Evolutionary conservation across 2,888 invertebrate species (phyloP).

Genomic region (Petrophora chlorosata): DNA sequence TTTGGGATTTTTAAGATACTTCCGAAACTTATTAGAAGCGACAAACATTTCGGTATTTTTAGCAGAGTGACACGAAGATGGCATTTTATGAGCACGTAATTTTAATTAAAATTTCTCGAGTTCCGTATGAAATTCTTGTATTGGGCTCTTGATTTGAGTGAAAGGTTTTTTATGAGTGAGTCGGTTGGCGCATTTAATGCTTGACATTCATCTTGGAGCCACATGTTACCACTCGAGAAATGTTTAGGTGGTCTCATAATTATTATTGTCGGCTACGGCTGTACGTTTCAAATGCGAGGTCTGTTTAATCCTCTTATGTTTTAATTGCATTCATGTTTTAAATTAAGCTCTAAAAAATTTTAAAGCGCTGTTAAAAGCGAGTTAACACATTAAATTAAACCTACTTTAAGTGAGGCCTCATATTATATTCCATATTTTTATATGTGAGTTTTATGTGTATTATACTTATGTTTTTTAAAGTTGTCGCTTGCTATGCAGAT

Average conservation of each 20-base stretch:
- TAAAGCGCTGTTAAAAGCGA: no score
- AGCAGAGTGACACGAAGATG: conserved; percentile 7
- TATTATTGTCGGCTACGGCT: conserved; percentile 9
- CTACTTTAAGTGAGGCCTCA: no score
- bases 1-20: conserved; percentile 24
- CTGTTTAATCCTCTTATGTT: neutral
- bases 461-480: no score
- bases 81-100: conserved; percentile 18
- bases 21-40: conserved; percentile 25
- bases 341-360: neutral
- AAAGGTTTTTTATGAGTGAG: conserved; percentile 28
- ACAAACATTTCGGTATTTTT: conserved; percentile 20
- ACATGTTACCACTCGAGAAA: conserved; percentile 45
- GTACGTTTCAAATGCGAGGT: neutral
- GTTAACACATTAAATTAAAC: no score
- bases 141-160: conserved; percentile 11
- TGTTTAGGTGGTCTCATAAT: conserved; percentile 9
- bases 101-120: conserved; percentile 25
- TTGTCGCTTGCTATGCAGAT: no score
- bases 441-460: no score
- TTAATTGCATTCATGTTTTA: neutral
- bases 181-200: conserved; percentile 25
- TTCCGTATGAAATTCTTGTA: conserved; percentile 19
- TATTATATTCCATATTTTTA: no score
- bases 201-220: conserved; percentile 42